Base-by-base conservation (phyloP, 2,797 vertebrate genomes). In the Ceyx erithaca region DNA sequence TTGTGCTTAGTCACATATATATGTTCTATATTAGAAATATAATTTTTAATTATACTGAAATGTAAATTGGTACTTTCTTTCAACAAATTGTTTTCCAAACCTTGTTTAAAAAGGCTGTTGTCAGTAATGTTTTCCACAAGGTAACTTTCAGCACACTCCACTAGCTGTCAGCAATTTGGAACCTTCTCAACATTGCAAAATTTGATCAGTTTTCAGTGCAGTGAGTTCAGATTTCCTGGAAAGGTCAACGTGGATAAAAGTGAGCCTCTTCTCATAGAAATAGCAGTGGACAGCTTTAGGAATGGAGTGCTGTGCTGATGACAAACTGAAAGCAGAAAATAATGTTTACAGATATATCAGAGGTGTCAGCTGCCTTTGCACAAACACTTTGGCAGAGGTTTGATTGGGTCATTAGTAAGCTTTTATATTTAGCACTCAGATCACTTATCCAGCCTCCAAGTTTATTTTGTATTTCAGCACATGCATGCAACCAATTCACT, bases 401-500 rank as follows among this genome's bases (percentile, higher is more conserved):
- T 93, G 76, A 84, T 80, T 58, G 45, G 59, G 87, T 85, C 75
- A 43, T 93, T 94, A 86, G 94, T 87, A 87, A 91, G 62, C 80
- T 89, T 87, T 92, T 97, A 91, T 95, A 78, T 85, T 91, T 96
- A 91, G 90, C 95, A 90, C 85, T 12, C 63, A 80, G 88, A 89
- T 94, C 78, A 95, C 54, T 89, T 95, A 61, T 77, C 81, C 85
- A 75, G 43, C 26, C 37, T 92, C 30, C 72, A 62, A 59, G 76
- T 91, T 91, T 63, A 72, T 92, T 95, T 94, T 95, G 78, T 83
- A 49, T 84, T 95, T 91, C 67, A 49, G 77, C 78, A 80, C 82
- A 86, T 52, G 58, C 89, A 45, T 54, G 46, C 61, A 93, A 8
- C 68, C 25, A 41, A 81, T 93, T 46, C 61, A 66, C 14, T 92